A percentile compares a stretch with the other conserved stretches of the same genome.
Conservation (phyloP, 2,888 invertebrate genomes). For the Tachina grossa region DNA sequence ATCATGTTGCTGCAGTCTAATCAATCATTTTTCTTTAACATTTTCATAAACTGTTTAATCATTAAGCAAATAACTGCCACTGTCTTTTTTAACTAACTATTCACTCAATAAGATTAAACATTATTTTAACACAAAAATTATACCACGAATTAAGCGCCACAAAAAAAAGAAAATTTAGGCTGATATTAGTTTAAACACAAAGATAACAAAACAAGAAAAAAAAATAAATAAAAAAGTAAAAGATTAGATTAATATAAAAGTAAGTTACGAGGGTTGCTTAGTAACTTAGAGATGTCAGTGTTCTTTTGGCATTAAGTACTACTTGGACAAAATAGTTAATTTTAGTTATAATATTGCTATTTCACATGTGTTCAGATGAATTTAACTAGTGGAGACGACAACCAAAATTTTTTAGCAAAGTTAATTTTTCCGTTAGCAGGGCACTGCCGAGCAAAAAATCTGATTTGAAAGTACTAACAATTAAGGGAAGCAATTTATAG, state of each 20-base stretch:
- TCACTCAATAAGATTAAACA: not conserved
- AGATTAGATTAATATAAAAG: slow-evolving; percentile 58
- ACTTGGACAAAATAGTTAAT: too few species aligned
- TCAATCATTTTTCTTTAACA: not conserved
- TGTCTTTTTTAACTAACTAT: slow-evolving; percentile 24
- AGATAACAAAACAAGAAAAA: slow-evolving; percentile 25
- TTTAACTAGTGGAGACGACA: too few species aligned
- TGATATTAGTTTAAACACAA: slow-evolving; percentile 34
- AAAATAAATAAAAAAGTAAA: not conserved
- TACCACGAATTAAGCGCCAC: slow-evolving; percentile 42
- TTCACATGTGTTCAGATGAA: too few species aligned
- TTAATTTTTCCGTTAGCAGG: too few species aligned
- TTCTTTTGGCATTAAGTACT: too few species aligned
- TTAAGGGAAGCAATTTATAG: too few species aligned
- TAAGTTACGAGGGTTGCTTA: not conserved
- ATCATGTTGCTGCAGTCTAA: not conserved
- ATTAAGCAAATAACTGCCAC: slow-evolving; percentile 58
- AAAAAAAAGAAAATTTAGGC: slow-evolving; percentile 27
- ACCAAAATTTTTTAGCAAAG: too few species aligned
- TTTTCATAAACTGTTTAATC: slow-evolving; percentile 26
- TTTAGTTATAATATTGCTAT: too few species aligned
- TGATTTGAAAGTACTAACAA: too few species aligned
- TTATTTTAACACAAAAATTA: not conserved
- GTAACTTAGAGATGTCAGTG: too few species aligned
- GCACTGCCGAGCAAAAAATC: too few species aligned